phyloP scores from a whole-genome alignment of 2,888 invertebrate genomes.

The Chrysolina oricalcia region DNA sequence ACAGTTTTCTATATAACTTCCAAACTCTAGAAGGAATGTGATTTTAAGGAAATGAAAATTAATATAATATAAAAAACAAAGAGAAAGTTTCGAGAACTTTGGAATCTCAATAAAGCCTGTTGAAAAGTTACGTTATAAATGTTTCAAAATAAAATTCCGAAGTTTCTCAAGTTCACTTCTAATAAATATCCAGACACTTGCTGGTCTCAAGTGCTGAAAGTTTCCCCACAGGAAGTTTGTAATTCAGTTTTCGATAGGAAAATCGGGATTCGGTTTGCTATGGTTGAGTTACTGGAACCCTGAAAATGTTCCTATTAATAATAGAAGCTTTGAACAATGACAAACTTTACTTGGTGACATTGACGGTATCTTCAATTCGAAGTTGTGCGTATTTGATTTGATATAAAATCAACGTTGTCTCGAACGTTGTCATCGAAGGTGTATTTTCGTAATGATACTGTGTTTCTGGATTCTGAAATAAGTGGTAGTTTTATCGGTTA shows the following conservation, averaged over 20 bases:
- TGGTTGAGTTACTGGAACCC: background rate
- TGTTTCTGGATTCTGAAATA: too few species aligned
- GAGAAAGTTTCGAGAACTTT: background rate
- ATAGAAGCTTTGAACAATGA: too few species aligned
- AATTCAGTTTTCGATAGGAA: background rate
- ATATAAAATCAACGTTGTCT: too few species aligned
- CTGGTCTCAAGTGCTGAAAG: background rate
- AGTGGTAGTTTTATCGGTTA: too few species aligned
- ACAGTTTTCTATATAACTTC: too few species aligned
- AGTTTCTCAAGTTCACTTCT: background rate
- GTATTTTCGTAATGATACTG: too few species aligned
- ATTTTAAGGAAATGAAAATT: background rate
- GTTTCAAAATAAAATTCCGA: background rate
- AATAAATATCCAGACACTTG: slow-evolving; percentile 1
- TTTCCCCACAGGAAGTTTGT: slow-evolving; percentile 5
- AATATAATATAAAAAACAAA: background rate
- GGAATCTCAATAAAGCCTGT: background rate
- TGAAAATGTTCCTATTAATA: too few species aligned
- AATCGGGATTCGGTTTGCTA: background rate
- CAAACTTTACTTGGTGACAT: too few species aligned
- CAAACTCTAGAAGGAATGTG: too few species aligned
- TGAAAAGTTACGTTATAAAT: background rate
- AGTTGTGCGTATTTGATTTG: too few species aligned
- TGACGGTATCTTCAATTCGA: too few species aligned
- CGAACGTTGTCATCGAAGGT: too few species aligned